These are phyloP conservation scores for Lemur catta DNA, from an alignment of 2,797 vertebrate species.

Conservation along the genomic window DNA sequence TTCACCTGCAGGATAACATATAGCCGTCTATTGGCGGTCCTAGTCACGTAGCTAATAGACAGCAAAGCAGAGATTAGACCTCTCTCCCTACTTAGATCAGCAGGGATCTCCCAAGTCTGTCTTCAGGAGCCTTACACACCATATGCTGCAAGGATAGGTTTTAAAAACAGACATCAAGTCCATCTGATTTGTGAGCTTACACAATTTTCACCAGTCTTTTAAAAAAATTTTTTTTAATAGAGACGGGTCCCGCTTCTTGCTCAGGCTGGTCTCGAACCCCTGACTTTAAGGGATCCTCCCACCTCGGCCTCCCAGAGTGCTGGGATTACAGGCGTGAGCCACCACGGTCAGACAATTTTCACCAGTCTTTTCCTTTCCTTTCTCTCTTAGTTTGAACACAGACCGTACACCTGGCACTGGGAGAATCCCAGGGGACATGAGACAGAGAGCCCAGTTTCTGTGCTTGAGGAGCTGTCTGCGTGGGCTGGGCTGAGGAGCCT, in stretches of 20 bases:
- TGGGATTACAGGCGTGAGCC: neutral
- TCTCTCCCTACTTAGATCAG: neutral
- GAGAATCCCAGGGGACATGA: neutral
- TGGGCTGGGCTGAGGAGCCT: neutral
- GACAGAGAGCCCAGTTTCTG: neutral
- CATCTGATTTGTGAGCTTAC: neutral
- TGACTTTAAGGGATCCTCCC: too few species aligned
- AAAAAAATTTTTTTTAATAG: neutral
- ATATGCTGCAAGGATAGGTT: neutral
- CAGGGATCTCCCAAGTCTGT: neutral
- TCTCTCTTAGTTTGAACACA: neutral
- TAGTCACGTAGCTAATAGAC: neutral
- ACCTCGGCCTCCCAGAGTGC: too few species aligned
- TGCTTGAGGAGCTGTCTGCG: neutral
- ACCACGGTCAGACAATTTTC: neutral
- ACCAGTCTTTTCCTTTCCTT: neutral
- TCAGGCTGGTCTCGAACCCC: too few species aligned
- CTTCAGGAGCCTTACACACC: neutral
- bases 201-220: neutral
- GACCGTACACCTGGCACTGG: neutral
- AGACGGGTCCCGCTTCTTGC: too few species aligned
- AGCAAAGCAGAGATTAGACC: neutral
- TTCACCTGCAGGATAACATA: neutral
- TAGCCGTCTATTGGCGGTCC: neutral
- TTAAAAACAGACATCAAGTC: neutral